A percentile compares a stretch with the other conserved stretches of the same genome.
These are phyloP conservation scores for Noctuana brunneofusca DNA, from an alignment of 2,888 invertebrate genomes.

Conservation along the genomic window DNA sequence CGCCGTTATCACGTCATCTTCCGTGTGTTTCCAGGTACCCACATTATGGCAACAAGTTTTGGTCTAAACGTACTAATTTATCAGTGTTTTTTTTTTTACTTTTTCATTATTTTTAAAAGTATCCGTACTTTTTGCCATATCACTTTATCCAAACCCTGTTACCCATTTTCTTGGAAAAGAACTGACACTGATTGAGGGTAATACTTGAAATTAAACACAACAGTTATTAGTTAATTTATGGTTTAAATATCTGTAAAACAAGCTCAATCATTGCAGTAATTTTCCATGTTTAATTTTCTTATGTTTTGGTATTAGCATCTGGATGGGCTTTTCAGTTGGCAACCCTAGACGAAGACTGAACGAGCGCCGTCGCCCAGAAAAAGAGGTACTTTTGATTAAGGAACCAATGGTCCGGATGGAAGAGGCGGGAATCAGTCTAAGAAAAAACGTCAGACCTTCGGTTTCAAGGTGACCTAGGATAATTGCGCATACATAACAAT, in stretches of 20 bases:
- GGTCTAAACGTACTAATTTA: background rate
- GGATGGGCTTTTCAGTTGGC: slow-evolving; percentile 82
- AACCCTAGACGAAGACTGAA: slow-evolving; percentile 56
- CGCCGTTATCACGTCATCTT: slow-evolving; percentile 73
- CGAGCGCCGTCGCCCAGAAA: slow-evolving; percentile 44
- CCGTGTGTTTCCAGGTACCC: slow-evolving; percentile 79
- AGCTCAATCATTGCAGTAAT: slow-evolving; percentile 38
- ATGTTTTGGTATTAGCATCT: slow-evolving; percentile 70
- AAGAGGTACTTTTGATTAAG: slow-evolving; percentile 77
- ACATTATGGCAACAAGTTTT: slow-evolving; percentile 66
- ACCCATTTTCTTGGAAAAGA: slow-evolving; percentile 53
- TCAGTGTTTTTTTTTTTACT: background rate
- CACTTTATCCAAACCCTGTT: slow-evolving; percentile 45
- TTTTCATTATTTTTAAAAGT: background rate
- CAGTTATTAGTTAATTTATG: no score
- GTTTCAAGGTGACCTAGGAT: slow-evolving; percentile 78
- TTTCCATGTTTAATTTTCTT: slow-evolving; percentile 47
- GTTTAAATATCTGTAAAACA: background rate
- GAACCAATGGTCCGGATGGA: slow-evolving; percentile 48
- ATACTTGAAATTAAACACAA: background rate
- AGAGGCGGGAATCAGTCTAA: slow-evolving; percentile 44
- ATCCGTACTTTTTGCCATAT: slow-evolving; percentile 14
- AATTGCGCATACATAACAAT: slow-evolving; percentile 59
- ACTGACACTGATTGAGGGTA: slow-evolving; percentile 52
- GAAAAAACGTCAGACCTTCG: slow-evolving; percentile 45